Conservation (phyloP, 2,888 invertebrate species). For the Aradus depressus region DNA sequence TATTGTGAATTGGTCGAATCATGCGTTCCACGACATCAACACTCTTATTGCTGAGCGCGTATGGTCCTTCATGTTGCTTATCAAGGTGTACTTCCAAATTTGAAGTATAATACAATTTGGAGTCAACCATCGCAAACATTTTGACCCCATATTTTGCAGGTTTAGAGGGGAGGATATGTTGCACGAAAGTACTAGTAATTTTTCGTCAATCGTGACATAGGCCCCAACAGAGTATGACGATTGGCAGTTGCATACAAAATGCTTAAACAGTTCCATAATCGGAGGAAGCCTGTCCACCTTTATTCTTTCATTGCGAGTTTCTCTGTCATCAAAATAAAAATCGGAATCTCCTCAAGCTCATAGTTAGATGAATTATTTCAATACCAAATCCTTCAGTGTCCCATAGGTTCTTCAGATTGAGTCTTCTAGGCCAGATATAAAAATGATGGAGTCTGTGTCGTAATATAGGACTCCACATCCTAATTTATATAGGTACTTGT, state of each 20-base stretch:
- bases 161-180: conserved; percentile 29
- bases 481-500: no score
- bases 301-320: conserved; percentile 2
- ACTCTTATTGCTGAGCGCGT: no score
- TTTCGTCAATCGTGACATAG: conserved; percentile 31
- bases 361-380: conserved; percentile 29
- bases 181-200: conserved; percentile 30
- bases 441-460: no score
- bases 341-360: conserved; percentile 26
- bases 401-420: conserved; percentile 30
- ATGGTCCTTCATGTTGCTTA: no score
- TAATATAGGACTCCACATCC: no score
- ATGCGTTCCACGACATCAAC: no score
- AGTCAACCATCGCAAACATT: no score
- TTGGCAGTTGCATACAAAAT: conserved; percentile 20
- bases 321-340: conserved; percentile 17
- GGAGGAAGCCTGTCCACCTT: conserved; percentile 12
- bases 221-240: conserved; percentile 23
- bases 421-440: no score
- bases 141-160: conserved; percentile 4
- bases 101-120: no score
- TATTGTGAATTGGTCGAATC: no score
- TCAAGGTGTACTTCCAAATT: no score
- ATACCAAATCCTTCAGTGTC: conserved; percentile 28
- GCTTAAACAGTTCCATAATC: conserved; percentile 10